Base-by-base conservation (phyloP, 1,140 invertebrate species). In the Brachionus sp. region DNA sequence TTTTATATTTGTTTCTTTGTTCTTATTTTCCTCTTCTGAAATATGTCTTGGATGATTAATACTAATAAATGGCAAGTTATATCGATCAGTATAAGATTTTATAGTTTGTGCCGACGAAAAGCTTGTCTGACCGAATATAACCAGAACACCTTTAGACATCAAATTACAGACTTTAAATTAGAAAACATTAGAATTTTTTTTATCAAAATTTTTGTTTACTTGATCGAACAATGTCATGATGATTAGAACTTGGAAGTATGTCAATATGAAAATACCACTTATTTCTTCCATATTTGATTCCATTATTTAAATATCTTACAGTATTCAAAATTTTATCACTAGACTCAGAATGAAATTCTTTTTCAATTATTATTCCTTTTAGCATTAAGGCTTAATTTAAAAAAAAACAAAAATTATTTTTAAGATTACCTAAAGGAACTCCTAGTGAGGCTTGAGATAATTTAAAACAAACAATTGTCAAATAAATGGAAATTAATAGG, bases 41-140 rank as follows among this genome's bases (percentile, higher is more conserved):
- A 13, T 29, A 75, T 75, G 42, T n/a, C 10, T 46, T 44, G 70
- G 70, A 75, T 75, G 37, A 46, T 42, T 46, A 16, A 75, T 46
- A 0, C 85, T 96, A 33, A 98, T 92, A 87, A 96, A 97, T 16
- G 95, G 95, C 93, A 97, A 95, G 88, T 96, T 94, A 88, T 97
- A 98, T 4, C 95, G 96, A 88, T 96, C 95, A 85, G 94, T 93
- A 90, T 96, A 96, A 0, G 95, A 96, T 86, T 96, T 94, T 42
- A 97, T 91, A 16, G 95, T 96, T 89, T 96, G 94, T 86, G 96
- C 95, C 1, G 95, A 95, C 86, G 95, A 93, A 9, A 94, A 93
- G 84, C 93, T 93, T 16, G 96, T 95, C 6, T 94, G 93, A 0
- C 95, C 95, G 85, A 97, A 89, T 92, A 98, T 93, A 0, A 94